Evolutionary conservation across 2,888 invertebrate genomes (phyloP).

Genomic region (Drosophila vallismaia): DNA sequence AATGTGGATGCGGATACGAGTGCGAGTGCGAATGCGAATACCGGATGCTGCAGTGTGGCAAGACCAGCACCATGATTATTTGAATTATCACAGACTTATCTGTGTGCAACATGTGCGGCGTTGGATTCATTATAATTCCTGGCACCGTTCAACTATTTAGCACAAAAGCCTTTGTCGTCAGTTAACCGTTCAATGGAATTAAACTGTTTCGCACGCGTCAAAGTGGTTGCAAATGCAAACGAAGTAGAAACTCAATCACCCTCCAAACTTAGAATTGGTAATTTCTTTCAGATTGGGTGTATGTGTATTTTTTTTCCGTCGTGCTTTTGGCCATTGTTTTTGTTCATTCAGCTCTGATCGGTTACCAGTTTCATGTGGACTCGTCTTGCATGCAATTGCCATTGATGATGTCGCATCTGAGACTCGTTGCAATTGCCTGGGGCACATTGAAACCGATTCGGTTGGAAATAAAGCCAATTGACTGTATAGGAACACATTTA

Average conservation of each 20-base stretch:
- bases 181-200: conserved; percentile 46
- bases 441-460: conserved; percentile 61
- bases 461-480: conserved; percentile 72
- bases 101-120: conserved; percentile 50
- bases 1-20: conserved; percentile 43
- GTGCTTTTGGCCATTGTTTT: conserved; percentile 48
- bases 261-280: conserved; percentile 41
- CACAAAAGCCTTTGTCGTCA: conserved; percentile 45
- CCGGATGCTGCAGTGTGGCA: conserved; percentile 54
- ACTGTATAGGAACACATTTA: conserved; percentile 55
- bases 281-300: conserved; percentile 30
- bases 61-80: conserved; percentile 61
- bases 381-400: conserved; percentile 43
- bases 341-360: conserved; percentile 58
- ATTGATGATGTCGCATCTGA: conserved; percentile 33
- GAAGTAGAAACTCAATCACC: background rate
- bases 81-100: conserved; percentile 71
- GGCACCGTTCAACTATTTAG: conserved; percentile 50
- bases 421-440: conserved; percentile 43
- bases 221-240: background rate
- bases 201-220: conserved; percentile 32
- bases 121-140: conserved; percentile 54
- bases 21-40: conserved; percentile 27
- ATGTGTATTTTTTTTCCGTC: conserved; percentile 13
- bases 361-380: conserved; percentile 23